Evolutionary conservation across 2,888 invertebrate genomes (phyloP).

Genomic region (Agrochola litura): DNA sequence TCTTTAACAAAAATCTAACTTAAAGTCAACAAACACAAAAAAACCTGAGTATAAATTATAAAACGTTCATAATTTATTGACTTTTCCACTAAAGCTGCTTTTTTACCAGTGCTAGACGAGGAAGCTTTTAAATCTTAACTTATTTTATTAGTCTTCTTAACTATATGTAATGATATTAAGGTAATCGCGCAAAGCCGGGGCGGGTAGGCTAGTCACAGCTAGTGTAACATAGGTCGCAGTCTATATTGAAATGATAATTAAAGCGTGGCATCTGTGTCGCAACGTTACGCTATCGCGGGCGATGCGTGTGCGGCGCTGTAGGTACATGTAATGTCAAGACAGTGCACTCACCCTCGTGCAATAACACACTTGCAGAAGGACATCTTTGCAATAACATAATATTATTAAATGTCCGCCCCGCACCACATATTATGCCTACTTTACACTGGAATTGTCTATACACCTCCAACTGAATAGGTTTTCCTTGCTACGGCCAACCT

Average conservation of each 20-base stretch:
- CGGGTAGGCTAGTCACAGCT: not conserved
- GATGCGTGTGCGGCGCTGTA: conserved; percentile 38
- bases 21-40: no score
- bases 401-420: no score
- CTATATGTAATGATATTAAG: no score
- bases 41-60: no score
- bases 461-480: not conserved
- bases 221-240: not conserved
- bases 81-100: no score
- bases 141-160: no score
- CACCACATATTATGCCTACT: not conserved
- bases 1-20: no score
- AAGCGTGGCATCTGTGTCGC: conserved; percentile 33
- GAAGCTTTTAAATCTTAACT: no score
- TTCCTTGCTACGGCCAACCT: not conserved
- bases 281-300: conserved; percentile 28
- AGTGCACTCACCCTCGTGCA: conserved; percentile 51
- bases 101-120: no score
- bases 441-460: not conserved
- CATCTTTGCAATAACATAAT: not conserved
- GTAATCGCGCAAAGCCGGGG: no score
- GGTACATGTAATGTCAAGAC: conserved; percentile 53
- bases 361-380: not conserved
- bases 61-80: no score
- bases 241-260: conserved; percentile 8